Conservation (phyloP, 1,140 invertebrate species). For the Hypothenemus hampei region DNA sequence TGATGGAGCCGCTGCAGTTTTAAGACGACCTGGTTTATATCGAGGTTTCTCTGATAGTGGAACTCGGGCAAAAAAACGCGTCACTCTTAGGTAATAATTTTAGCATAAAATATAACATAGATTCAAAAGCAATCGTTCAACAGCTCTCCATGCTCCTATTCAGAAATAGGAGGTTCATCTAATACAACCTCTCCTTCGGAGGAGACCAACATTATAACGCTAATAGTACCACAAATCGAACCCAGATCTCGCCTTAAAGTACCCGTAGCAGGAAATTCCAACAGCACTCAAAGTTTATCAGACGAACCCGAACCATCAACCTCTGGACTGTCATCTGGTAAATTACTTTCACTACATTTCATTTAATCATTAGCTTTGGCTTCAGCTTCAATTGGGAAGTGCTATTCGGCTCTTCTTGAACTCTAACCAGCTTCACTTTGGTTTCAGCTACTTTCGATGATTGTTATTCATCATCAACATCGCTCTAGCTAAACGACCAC, state of each 20-base stretch:
- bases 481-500: constrained; percentile 45
- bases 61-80: constrained; percentile 75
- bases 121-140: not conserved
- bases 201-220: constrained; percentile 2
- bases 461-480: constrained; percentile 55
- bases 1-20: constrained; percentile 43
- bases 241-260: not conserved
- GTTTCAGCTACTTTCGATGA: constrained; percentile 56
- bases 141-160: constrained; percentile 9
- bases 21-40: constrained; percentile 57
- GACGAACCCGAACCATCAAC: constrained; percentile 5
- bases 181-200: not conserved
- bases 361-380: not conserved
- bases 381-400: not conserved
- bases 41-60: constrained; percentile 75
- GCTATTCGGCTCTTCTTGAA: constrained; percentile 3
- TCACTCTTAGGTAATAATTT: constrained; percentile 63
- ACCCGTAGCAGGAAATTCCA: not conserved
- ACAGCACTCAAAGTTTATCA: constrained; percentile 8
- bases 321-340: constrained; percentile 9
- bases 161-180: not conserved
- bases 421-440: constrained; percentile 13
- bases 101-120: too few species aligned
- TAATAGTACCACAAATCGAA: constrained; percentile 12
- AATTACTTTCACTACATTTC: constrained; percentile 47